phyloP scores from a whole-genome alignment of 2,888 invertebrate species.

The Cantharis nigra region DNA sequence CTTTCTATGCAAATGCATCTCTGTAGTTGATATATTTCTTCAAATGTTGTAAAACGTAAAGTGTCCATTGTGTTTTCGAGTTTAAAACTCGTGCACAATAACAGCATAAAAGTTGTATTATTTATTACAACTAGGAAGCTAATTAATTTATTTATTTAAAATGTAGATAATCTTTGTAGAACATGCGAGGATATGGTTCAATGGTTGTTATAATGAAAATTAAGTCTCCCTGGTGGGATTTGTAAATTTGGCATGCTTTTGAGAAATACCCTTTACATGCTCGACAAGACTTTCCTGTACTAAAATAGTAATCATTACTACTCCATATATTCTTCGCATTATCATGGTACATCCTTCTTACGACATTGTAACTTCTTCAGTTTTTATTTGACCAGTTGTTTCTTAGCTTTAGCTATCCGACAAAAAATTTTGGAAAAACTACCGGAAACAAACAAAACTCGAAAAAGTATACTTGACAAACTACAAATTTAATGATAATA shows the following conservation, averaged over 20 bases:
- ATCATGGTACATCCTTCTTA: background rate
- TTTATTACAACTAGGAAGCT: slow-evolving; percentile 17
- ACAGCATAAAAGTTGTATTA: slow-evolving; percentile 30
- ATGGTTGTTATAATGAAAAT: background rate
- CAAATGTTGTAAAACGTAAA: slow-evolving; percentile 51
- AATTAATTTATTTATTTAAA: background rate
- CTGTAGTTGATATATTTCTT: slow-evolving; percentile 49
- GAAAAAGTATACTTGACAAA: background rate
- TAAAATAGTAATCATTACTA: background rate
- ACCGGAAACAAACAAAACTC: background rate
- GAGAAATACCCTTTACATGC: background rate
- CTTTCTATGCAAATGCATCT: slow-evolving; percentile 54
- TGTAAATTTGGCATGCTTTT: background rate
- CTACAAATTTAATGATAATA: background rate
- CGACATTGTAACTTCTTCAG: background rate
- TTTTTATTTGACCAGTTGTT: background rate
- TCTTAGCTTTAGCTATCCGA: background rate
- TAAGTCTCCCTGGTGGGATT: background rate
- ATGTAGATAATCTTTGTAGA: slow-evolving; percentile 16
- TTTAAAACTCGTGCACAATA: slow-evolving; percentile 33
- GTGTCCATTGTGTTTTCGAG: slow-evolving; percentile 43
- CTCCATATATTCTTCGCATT: background rate
- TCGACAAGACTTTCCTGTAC: background rate
- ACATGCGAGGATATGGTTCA: background rate
- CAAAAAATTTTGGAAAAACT: background rate